Base-by-base conservation (phyloP, 2,797 vertebrate genomes). In the Gadopsis bispinosus region DNA sequence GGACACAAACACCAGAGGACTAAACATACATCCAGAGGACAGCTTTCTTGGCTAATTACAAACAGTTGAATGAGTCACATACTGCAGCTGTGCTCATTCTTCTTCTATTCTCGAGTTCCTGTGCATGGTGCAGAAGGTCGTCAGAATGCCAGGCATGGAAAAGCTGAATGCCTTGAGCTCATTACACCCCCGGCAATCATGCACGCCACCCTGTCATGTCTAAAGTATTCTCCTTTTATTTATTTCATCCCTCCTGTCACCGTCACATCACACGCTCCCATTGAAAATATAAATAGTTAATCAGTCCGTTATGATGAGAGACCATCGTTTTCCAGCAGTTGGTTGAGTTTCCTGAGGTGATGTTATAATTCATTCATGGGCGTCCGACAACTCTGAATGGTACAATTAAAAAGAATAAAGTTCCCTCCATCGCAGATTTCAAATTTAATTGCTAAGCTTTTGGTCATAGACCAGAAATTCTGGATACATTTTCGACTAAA, bases 231-330 rank as follows among this genome's bases (percentile, higher is more conserved):
- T 51, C 20, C 19, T 71, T 60, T 84, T 86, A 76, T 89, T 88
- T 85, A 88, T 88, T 73, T 87, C 81, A 80, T 85, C 63, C 47
- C 61, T 75, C 55, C 59, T 59, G 79, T 85, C 87, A 79, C 64
- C 12, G 31, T 73, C 79, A 77, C 73, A 79, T 81, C 67, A 84
- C 64, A 59, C 9, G 5, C 50, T 80, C 73, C 70, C 77, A 73
- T 66, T 91, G 78, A 84, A 89, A 86, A 83, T 73, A 92, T 88
- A 75, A 93, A 93, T 91, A 88, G 71, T 91, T 91, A 83, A 93
- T 87, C 84, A 83, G 85, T 79, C 56, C 26, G 85, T 81, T 90
- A 88, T 83, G 84, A 88, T 83, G 84, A 88, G 79, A 66, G 22
- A 64, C 71, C 71, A 73, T 84, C 65, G 60, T 76, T 86, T 87